Base-by-base conservation (phyloP, 37 sponge, comb jelly and placozoan species). In the Chondrilla cf. caribensis region DNA sequence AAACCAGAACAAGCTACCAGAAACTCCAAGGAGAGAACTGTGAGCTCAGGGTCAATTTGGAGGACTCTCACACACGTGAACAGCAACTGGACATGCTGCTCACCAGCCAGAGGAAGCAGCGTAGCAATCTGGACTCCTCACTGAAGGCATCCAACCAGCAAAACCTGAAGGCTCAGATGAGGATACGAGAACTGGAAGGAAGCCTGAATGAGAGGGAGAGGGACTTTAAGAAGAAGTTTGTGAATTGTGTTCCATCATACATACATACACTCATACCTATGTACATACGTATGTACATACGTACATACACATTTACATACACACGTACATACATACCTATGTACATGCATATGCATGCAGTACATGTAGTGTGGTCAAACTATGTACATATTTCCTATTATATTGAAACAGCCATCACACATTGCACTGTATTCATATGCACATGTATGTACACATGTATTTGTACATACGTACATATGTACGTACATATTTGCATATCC, bases 11-110 rank as follows among this genome's bases (percentile, higher is more conserved):
- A 22, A 79, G 83, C 24, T 41, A 81, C 8, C 33, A 80, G 11
- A 80, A 54, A 38, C n/a, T 81, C 17, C 60, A 76, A 37, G 84
- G 82, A 33, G 91, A 90, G 76, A 84, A 86, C 33, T 4, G 38
- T 11, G 22, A 60, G 8, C 59, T 86, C 38, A 83, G 66, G 65
- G n/a, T n/a, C 24, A 73, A 84, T 11, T 58, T 86, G 43, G 55
- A 60, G 41, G 84, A 84, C 17, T 79, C 77, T 25, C 66, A 72
- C 26, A n/a, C 26, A 36, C 72, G 83, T 38, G 44, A 44, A 24
- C 60, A 84, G 42, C 65, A 67, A 38, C 31, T 88, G 58, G 84
- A 88, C 67, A 65, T 21, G 18, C 40, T 87, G 31, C 25, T 87
- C 19, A n/a, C 43, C 42, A 55, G 24, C 78, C 82, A 87, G 33